Evolutionary conservation across 2,888 invertebrate species (phyloP).

Genomic region (Beris morrisii): DNA sequence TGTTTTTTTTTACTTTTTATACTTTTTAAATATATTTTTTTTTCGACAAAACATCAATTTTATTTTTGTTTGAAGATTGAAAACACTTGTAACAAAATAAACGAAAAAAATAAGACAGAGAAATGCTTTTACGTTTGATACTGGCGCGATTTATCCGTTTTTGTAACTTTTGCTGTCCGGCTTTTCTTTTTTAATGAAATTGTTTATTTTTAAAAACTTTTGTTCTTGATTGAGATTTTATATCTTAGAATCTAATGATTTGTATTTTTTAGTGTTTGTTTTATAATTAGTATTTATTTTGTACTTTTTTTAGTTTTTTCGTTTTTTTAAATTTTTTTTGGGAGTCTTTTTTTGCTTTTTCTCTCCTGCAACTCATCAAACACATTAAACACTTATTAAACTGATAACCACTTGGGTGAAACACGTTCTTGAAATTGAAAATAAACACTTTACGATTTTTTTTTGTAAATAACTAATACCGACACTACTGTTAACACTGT

Average conservation of each 20-base stretch:
- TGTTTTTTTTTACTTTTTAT: constrained; percentile 3
- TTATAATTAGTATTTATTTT: constrained; percentile 28
- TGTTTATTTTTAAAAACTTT: constrained; percentile 4
- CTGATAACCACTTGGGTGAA: too few species aligned
- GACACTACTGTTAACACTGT: constrained; percentile 50
- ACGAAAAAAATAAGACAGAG: too few species aligned
- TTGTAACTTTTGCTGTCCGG: background rate
- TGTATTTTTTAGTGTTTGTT: constrained; percentile 19
- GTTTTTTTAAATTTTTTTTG: constrained; percentile 25
- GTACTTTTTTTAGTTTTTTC: constrained; percentile 31
- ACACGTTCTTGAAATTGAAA: too few species aligned
- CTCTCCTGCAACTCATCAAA: too few species aligned
- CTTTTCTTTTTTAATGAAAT: background rate
- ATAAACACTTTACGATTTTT: constrained; percentile 18
- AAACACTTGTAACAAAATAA: too few species aligned
- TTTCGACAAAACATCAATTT: constrained; percentile 6
- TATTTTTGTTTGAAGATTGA: too few species aligned
- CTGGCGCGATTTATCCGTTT: too few species aligned
- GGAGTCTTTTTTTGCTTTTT: constrained; percentile 7
- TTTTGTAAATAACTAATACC: too few species aligned
- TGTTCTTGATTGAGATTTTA: constrained; percentile 28
- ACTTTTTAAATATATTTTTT: background rate
- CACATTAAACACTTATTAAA: too few species aligned
- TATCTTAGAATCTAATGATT: constrained; percentile 27
- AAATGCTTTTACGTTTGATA: too few species aligned